Evolutionary conservation across 2,797 vertebrate species (phyloP), one percentile per base, ranked within the genome.

Genomic region (Tapirus indicus): DNA sequence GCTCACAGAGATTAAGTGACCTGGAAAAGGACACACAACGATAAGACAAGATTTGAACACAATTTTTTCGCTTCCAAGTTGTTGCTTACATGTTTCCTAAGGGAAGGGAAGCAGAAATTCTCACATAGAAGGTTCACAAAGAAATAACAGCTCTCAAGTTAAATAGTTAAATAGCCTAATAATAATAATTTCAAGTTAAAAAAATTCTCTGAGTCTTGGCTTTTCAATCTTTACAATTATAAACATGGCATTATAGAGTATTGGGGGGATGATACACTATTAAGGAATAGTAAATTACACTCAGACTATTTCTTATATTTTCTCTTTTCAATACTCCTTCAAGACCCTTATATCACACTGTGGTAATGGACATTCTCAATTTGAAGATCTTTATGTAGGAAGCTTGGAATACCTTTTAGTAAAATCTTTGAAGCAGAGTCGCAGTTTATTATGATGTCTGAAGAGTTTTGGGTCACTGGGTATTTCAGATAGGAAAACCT

Each of bases 341-440:
- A 75, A 80, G 54, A 60, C 8, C 29, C 21, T 72, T 10, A 77
- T 9, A 2, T 60, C 49, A 93, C 56, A 82, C 21, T 74, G 25
- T 60, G n/a, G 58, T 29, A 58, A 6, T 74, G 20, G 44, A 80
- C 14, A 69, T 23, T 86, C 52, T 89, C 79, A 91, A 38, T 71
- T 38, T 72, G 52, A 94, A 62, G 83, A 68, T 66, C 23, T 84
- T 91, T 80, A 92, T 1, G 14, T 27, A 85, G 78, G 35, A 92
- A 87, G 62, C 8, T 80, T 86, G 72, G 62, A 95, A 10, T 99
- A 99, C 99, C 99, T 99, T 99, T 99, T 99, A 0, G 99, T 99
- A 98, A 99, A 99, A 98, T 99, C 99, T 98, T 99, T 99, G 98
- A 99, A 99, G 98, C 99, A 99, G 87, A 99, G 99, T 17, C 99